These are phyloP conservation scores for Actinia equina DNA, from an alignment of 64 coral and sea anemone genomes.

Conservation along the genomic window DNA sequence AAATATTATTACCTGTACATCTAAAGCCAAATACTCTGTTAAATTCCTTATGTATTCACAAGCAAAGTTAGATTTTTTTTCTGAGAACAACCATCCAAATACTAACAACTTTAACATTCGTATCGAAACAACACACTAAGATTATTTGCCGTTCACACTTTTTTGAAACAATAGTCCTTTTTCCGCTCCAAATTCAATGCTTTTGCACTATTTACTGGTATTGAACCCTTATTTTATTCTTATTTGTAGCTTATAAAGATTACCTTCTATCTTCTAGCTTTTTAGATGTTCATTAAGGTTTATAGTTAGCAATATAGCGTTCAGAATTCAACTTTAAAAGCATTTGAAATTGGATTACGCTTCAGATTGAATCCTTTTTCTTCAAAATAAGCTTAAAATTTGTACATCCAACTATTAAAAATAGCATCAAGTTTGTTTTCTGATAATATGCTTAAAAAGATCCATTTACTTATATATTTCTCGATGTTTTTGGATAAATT, in stretches of 20 bases:
- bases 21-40: background rate
- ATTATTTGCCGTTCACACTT: background rate
- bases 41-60: background rate
- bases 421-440: background rate
- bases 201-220: background rate
- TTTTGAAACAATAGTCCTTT: background rate
- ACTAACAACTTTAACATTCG: too few relatives aligned
- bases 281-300: background rate
- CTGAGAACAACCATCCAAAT: background rate
- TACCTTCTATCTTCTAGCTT: background rate
- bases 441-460: background rate
- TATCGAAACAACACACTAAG: background rate
- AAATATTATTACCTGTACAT: background rate
- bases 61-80: background rate
- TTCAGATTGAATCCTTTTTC: background rate
- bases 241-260: background rate
- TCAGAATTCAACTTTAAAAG: background rate
- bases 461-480: background rate
- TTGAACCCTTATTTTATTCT: background rate
- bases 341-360: background rate
- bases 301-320: background rate
- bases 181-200: background rate
- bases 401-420: background rate
- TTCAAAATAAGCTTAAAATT: background rate
- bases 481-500: background rate